These are phyloP conservation scores for Scortum barcoo DNA, from an alignment of 2,113 vertebrate species.

Conservation along the genomic window DNA sequence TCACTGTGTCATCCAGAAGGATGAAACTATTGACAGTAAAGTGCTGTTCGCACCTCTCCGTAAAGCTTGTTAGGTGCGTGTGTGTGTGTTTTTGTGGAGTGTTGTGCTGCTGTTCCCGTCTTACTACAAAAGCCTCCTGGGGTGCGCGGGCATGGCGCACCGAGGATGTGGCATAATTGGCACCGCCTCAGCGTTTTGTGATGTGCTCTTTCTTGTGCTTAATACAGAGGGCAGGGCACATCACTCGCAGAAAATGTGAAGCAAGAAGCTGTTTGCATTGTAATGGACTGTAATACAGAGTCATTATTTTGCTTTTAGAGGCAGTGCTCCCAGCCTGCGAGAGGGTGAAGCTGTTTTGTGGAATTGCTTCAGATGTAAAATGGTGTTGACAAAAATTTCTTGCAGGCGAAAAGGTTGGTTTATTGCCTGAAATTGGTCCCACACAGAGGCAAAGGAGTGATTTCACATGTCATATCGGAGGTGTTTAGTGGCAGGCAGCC, in stretches of 20 bases:
- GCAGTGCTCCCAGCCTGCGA: background rate
- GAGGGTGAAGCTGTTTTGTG: conserved; percentile 13
- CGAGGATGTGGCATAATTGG: conserved; percentile 24
- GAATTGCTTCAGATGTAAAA: conserved; percentile 31
- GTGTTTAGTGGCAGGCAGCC: conserved; percentile 22
- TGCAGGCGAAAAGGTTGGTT: conserved; percentile 13
- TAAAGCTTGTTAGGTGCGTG: conserved; percentile 12
- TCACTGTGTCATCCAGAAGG: conserved; percentile 12
- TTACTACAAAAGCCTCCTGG: conserved; percentile 6
- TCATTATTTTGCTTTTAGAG: conserved; percentile 56
- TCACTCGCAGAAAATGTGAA: background rate
- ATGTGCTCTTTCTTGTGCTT: conserved; percentile 22
- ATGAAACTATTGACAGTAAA: conserved; percentile 33
- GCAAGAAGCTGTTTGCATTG: conserved; percentile 16
- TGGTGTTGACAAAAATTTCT: conserved; percentile 40
- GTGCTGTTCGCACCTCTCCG: conserved; percentile 41
- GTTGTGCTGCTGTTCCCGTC: background rate
- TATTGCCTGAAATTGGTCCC: conserved; percentile 30
- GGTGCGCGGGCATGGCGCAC: background rate
- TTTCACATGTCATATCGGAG: conserved; percentile 20
- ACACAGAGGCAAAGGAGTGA: conserved; percentile 15
- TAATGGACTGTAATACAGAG: conserved; percentile 48
- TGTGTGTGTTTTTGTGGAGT: background rate
- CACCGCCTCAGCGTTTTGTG: background rate
- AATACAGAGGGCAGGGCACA: conserved; percentile 12